These are phyloP conservation scores for Drosophila grimshawi DNA, from an alignment of 1,140 invertebrate species.

Conservation along the genomic window DNA sequence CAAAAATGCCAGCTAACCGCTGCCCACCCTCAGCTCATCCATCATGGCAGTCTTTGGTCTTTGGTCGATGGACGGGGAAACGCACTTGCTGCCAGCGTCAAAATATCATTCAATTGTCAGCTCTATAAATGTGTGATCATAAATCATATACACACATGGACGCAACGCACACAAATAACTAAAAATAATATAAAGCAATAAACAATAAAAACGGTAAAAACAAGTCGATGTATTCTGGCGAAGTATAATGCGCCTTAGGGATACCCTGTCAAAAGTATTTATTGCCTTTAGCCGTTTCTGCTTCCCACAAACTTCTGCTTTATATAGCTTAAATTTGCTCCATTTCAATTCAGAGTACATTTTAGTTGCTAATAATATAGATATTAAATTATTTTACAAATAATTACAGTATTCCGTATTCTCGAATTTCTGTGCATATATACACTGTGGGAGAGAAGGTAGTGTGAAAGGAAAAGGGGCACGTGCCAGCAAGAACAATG, in stretches of 20 bases:
- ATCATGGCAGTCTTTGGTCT: constrained; percentile 63
- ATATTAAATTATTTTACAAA: too few species aligned
- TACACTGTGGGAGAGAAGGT: not conserved
- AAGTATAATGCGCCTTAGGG: too few species aligned
- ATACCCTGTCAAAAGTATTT: constrained; percentile 3
- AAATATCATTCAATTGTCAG: constrained; percentile 84
- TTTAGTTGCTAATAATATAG: too few species aligned
- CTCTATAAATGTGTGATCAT: constrained; percentile 82
- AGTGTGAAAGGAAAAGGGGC: constrained; percentile 28
- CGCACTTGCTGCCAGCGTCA: constrained; percentile 53
- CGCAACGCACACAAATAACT: constrained; percentile 56
- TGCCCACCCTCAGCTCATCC: constrained; percentile 41
- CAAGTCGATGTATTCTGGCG: not conserved
- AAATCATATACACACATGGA: constrained; percentile 74
- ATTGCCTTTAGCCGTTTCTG: too few species aligned
- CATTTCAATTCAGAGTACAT: too few species aligned
- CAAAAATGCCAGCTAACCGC: constrained; percentile 62
- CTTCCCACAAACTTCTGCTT: too few species aligned
- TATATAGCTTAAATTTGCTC: too few species aligned
- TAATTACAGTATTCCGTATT: too few species aligned
- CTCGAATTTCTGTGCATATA: too few species aligned
- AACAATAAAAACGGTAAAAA: constrained; percentile 17
- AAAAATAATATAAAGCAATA: constrained; percentile 76
- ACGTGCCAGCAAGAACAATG: constrained; percentile 45
- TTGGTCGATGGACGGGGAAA: constrained; percentile 11